These are phyloP conservation scores for Corydoras sp. DNA, from an alignment of 2,113 vertebrate species.

Conservation along the genomic window DNA sequence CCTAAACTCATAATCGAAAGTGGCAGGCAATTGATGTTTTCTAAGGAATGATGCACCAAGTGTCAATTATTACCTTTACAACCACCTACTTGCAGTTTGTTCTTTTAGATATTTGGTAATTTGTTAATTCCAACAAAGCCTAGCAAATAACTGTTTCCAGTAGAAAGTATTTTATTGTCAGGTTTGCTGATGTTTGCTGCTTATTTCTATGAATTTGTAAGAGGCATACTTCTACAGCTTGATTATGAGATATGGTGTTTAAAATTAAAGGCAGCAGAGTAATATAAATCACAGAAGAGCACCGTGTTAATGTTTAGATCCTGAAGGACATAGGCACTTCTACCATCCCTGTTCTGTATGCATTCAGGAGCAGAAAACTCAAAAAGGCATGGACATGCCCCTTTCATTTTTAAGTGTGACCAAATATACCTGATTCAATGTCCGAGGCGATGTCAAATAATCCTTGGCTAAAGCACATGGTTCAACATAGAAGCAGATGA, in stretches of 20 bases:
- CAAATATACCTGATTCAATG: neutral
- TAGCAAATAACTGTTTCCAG: too few species aligned
- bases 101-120: neutral
- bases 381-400: neutral
- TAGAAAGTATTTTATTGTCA: too few species aligned
- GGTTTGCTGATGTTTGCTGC: slow-evolving; percentile 26
- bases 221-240: slow-evolving; percentile 11
- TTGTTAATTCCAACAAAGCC: too few species aligned
- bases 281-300: neutral
- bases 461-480: neutral
- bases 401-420: slow-evolving; percentile 6
- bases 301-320: slow-evolving; percentile 28
- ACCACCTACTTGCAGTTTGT: neutral
- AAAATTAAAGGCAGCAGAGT: slow-evolving; percentile 7
- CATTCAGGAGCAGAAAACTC: neutral
- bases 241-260: slow-evolving; percentile 8
- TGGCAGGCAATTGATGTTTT: slow-evolving; percentile 16
- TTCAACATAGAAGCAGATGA: slow-evolving; percentile 6
- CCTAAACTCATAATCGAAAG: neutral
- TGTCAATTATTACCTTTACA: slow-evolving; percentile 1
- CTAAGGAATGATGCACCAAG: neutral
- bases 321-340: slow-evolving; percentile 12
- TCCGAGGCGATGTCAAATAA: too few species aligned
- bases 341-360: neutral
- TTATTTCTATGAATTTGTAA: slow-evolving; percentile 22